Evolutionary conservation across 2,113 vertebrate genomes (phyloP).

Genomic region (Chelonoidis abingdonii): DNA sequence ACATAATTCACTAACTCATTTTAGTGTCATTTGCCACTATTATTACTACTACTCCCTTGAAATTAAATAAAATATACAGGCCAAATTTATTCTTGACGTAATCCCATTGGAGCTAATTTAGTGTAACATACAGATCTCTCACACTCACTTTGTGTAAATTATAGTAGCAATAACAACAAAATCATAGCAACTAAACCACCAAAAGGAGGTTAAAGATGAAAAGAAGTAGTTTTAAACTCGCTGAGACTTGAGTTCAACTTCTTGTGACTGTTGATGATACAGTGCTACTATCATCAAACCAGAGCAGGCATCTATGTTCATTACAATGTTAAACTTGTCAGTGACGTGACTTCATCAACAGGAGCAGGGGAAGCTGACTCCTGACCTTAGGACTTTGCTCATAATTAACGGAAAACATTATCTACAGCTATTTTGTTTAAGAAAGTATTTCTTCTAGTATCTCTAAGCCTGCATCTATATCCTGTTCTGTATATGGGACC

Average conservation of each 20-base stretch:
- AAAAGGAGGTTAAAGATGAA: neutral
- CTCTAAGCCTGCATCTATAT: neutral
- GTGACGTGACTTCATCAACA: neutral
- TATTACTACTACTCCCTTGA: neutral
- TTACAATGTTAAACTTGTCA: neutral
- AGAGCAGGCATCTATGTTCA: neutral
- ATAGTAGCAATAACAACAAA: neutral
- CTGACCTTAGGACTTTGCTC: neutral
- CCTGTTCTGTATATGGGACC: neutral
- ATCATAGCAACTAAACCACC: neutral
- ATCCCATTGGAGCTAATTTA: neutral
- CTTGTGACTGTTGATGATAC: neutral
- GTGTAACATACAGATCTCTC: neutral
- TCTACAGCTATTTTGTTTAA: neutral
- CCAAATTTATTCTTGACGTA: neutral
- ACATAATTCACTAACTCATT: neutral
- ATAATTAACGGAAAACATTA: constrained; percentile 3
- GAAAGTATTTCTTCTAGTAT: neutral
- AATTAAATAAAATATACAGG: neutral
- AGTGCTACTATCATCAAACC: neutral
- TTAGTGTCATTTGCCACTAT: neutral
- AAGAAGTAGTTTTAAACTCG: neutral
- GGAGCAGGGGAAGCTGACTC: neutral
- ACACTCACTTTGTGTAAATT: neutral
- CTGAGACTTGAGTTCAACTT: neutral